These are phyloP conservation scores for Aricia artaxerxes DNA, from an alignment of 2,888 invertebrate species.

Conservation along the genomic window DNA sequence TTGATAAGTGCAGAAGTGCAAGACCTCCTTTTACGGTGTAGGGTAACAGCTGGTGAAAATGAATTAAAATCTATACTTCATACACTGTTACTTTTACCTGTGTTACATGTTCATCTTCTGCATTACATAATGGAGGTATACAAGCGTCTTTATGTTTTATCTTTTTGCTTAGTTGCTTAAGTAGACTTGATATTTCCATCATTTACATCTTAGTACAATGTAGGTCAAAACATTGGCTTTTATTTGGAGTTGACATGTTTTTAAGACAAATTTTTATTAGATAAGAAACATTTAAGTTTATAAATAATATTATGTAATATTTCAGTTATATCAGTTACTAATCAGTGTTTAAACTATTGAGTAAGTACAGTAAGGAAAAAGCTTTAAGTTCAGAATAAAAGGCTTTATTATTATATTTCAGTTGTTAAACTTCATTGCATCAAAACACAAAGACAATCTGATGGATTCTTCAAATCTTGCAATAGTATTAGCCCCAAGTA, in stretches of 20 bases:
- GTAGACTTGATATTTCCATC: too few species aligned
- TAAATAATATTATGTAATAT: constrained; percentile 34
- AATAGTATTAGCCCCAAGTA: constrained; percentile 91
- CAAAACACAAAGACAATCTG: constrained; percentile 85
- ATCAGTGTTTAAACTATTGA: too few species aligned
- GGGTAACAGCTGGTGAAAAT: constrained; percentile 79
- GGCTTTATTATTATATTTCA: constrained; percentile 51
- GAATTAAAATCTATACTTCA: constrained; percentile 84
- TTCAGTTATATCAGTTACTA: constrained; percentile 69
- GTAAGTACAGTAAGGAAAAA: too few species aligned
- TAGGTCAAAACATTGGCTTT: background rate
- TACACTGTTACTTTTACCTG: constrained; percentile 87
- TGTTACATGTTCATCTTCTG: constrained; percentile 87
- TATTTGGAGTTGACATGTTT: background rate
- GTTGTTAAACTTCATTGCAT: constrained; percentile 86
- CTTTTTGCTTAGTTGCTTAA: too few species aligned
- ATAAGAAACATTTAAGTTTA: background rate
- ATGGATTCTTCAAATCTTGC: constrained; percentile 93
- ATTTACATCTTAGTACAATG: too few species aligned
- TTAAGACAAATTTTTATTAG: background rate
- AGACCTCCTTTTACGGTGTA: constrained; percentile 87
- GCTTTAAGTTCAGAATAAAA: too few species aligned
- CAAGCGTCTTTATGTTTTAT: constrained; percentile 1
- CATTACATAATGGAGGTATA: constrained; percentile 90
- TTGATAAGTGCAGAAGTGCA: constrained; percentile 88